Evolutionary conservation across 2,797 vertebrate genomes (phyloP), one percentile per base, ranked within the genome.

Genomic region (Sus cebifrons): DNA sequence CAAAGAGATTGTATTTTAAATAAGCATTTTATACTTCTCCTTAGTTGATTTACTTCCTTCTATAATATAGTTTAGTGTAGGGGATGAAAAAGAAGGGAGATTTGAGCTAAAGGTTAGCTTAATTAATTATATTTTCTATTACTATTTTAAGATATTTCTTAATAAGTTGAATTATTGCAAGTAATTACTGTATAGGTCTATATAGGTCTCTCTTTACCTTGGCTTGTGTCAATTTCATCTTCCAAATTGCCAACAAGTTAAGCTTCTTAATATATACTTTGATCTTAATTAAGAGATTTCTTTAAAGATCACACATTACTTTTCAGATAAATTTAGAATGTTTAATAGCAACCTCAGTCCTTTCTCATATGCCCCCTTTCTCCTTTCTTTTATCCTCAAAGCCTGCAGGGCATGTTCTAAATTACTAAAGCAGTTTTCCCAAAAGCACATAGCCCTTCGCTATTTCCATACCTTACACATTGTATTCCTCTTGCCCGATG

Each of bases 271-370:
- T 90, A 62, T 74, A 92, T 29, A 74, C 62, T 95, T 93, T 95
- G 21, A 82, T 94, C 16, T 96, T 95, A 94, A 96, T 93, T 94
- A 89, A 94, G 87, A 84, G 62, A 91, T 65, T 95, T 82, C 73
- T 87, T 96, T 91, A 94, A 89, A 20, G 9, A 83, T 87, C 64
- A 32, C 14, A 18, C 32, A 67, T 44, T 94, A 60, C 67, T 93
- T 94, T 90, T 79, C 25, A 68, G n/a, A 67, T 96, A 89, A 52
- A 83, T 92, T 85, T 85, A 86, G 73, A 85, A 68, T 77, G 7
- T 81, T 86, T 95, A 95, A 60, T 82, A 49, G 14, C 23, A 93
- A 25, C 23, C 32, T 11, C 56, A 29, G 4, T 71, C 58, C 27
- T 93, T 93, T 83, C 36, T 73, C 21, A 21, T 27, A 5, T 49